Evolutionary conservation across 2,797 vertebrate genomes (phyloP).

Genomic region (Semaprochilodus insignis): DNA sequence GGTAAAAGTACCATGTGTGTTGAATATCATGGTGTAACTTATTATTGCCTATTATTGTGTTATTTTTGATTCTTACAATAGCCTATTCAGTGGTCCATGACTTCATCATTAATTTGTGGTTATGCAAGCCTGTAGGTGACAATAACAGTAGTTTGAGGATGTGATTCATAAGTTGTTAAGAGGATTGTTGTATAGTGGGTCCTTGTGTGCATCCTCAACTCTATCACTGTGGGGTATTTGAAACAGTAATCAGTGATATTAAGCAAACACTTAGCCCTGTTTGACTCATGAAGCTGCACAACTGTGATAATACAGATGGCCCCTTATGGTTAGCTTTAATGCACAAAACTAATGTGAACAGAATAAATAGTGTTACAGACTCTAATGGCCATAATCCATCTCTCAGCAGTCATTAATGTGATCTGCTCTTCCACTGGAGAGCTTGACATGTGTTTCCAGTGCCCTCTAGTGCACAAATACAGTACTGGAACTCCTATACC

Average conservation of each 20-base stretch:
- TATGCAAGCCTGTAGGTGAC: constrained; percentile 7
- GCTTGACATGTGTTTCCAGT: constrained; percentile 46
- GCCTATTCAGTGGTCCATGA: constrained; percentile 3
- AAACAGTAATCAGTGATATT: constrained; percentile 52
- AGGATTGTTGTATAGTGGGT: not conserved
- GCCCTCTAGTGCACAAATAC: constrained; percentile 58
- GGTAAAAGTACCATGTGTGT: too few relatives aligned
- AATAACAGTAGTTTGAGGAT: constrained; percentile 9
- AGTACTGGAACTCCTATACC: not conserved
- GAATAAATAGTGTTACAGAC: constrained; percentile 53
- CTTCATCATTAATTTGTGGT: constrained; percentile 15
- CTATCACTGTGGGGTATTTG: constrained; percentile 37
- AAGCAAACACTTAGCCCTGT: constrained; percentile 39
- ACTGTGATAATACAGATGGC: constrained; percentile 55
- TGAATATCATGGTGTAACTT: too few relatives aligned
- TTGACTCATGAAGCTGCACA: constrained; percentile 52
- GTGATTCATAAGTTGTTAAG: constrained; percentile 33
- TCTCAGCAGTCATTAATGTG: constrained; percentile 40
- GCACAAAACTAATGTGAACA: constrained; percentile 53
- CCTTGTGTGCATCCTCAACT: not conserved
- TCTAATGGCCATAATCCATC: constrained; percentile 46
- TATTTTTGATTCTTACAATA: constrained; percentile 2
- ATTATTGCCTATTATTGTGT: too few relatives aligned
- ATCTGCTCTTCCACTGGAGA: constrained; percentile 18
- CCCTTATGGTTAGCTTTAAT: constrained; percentile 56